These are phyloP conservation scores for Schizothorax lantsangensis DNA, from an alignment of 2,797 vertebrate genomes.

Conservation along the genomic window DNA sequence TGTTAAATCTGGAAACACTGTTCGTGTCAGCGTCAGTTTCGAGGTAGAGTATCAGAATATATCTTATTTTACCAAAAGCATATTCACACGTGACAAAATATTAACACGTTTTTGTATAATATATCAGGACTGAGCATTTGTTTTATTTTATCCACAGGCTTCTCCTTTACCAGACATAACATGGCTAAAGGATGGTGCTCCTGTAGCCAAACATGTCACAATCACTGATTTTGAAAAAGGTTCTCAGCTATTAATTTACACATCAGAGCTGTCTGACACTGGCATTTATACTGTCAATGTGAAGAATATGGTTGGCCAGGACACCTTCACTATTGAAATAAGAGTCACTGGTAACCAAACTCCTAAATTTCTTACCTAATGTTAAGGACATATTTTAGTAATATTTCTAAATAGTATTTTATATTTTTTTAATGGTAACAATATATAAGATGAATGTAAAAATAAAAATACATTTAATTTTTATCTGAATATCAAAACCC, in stretches of 20 bases:
- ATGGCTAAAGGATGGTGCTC: conserved; percentile 86
- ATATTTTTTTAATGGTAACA: not conserved
- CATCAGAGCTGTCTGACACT: conserved; percentile 78
- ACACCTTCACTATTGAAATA: conserved; percentile 81
- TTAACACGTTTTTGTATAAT: not conserved
- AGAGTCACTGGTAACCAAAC: conserved; percentile 84
- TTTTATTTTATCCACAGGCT: conserved; percentile 73
- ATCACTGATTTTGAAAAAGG: conserved; percentile 77
- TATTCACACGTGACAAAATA: not conserved
- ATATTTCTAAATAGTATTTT: not conserved
- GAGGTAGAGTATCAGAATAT: conserved; percentile 75
- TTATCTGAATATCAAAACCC: not conserved
- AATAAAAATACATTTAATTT: not conserved
- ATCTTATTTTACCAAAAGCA: not conserved
- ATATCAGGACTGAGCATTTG: not conserved
- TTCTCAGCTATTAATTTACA: conserved; percentile 84
- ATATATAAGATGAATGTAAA: not conserved
- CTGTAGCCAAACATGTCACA: conserved; percentile 76
- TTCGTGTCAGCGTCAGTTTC: conserved; percentile 82
- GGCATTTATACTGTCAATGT: conserved; percentile 84
- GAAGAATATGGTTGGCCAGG: conserved; percentile 78
- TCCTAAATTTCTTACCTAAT: not conserved
- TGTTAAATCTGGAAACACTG: conserved; percentile 81
- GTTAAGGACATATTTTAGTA: not conserved
- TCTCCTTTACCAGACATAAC: conserved; percentile 82